Evolutionary conservation across 2,888 invertebrate genomes (phyloP), one percentile per base, ranked within the genome.

Genomic region (Caenorhabditis japonica): DNA sequence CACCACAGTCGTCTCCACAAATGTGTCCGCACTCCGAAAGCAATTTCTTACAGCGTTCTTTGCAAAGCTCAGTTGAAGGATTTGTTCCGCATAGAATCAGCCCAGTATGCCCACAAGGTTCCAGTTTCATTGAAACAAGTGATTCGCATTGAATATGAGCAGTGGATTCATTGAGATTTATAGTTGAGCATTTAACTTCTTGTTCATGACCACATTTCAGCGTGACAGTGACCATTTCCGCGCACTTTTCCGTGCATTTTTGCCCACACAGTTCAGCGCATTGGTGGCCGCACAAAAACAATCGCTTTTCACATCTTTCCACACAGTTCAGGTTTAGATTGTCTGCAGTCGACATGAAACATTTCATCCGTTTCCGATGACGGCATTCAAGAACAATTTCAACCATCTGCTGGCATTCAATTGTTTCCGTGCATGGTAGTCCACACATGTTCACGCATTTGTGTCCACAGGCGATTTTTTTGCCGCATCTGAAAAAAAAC

Each of bases 361-460:
- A 71, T n/a, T n/a, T 36, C n/a, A 71, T 21, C 10, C 30, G 43
- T 19, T 55, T 56, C 25, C 10, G 1, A 17, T 71, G 70, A 4
- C 58, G 46, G 30, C 70, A 71, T 8, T 39, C 17, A 8, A 71
- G 27, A 8, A 25, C 25, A 0, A 39, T n/a, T 0, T 38, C 10
- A 12, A 69, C 66, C 0, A 49, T 13, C 15, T 58, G 27, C 10
- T 23, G 12, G 27, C 51, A 64, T 15, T n/a, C 10, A 5, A 30
- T 30, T 30, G 7, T 3, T 17, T 46, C 17, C 13, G 27, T 21
- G n/a, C 47, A 59, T n/a, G 39, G 38, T 0, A 7, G 77, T n/a
- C 92, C 92, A 88, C 93, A 93, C 53, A 92, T 90, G 13, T 92
- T 92, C 84, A 91, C 90, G 88, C 92, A 92, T n/a, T 85, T 84